phyloP scores from a whole-genome alignment of 2,888 invertebrate genomes.

The Pimpla rufipes region DNA sequence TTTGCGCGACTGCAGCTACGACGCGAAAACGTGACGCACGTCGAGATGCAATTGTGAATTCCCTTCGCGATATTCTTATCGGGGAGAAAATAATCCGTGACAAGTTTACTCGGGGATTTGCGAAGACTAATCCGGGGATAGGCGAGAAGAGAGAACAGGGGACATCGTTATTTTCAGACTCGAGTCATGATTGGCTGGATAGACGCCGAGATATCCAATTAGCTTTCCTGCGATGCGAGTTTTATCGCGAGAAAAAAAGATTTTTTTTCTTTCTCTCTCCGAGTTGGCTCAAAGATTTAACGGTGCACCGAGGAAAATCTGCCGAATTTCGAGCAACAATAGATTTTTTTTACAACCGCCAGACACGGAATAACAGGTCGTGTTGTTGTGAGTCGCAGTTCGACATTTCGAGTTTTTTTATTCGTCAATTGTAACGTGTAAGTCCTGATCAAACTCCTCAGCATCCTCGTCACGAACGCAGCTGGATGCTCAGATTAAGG shows the following conservation, averaged over 20 bases:
- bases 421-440: too few species aligned
- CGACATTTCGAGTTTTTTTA: too few species aligned
- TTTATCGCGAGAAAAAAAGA: not conserved
- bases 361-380: too few species aligned
- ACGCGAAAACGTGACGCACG: not conserved
- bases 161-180: not conserved
- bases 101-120: constrained; percentile 11
- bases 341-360: too few species aligned
- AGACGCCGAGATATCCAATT: not conserved
- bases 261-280: not conserved
- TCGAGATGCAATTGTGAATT: not conserved
- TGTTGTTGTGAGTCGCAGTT: too few species aligned
- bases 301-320: not conserved
- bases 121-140: constrained; percentile 1
- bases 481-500: too few species aligned
- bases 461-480: too few species aligned
- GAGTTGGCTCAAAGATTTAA: not conserved
- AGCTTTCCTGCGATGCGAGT: not conserved
- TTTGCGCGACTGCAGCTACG: not conserved
- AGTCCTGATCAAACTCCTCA: too few species aligned
- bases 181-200: not conserved
- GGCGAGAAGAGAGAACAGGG: not conserved
- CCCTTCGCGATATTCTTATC: not conserved
- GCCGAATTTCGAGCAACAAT: not conserved
- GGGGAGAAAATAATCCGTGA: not conserved